Evolutionary conservation across 2,888 invertebrate genomes (phyloP).

Genomic region (Amphimallon solstitiale): DNA sequence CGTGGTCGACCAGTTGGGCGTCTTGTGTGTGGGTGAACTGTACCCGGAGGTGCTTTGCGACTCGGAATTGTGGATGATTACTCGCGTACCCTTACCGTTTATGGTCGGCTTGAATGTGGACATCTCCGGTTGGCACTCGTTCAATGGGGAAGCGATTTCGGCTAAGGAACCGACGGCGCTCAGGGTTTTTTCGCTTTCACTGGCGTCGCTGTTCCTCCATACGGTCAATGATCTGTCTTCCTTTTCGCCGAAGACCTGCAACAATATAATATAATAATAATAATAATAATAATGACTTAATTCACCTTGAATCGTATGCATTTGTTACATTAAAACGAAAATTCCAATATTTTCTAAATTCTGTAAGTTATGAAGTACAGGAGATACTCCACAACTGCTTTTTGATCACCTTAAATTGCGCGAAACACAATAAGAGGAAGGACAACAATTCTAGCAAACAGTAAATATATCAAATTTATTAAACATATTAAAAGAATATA

Average conservation of each 20-base stretch:
- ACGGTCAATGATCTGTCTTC: conserved; percentile 55
- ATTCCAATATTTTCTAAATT: too few species aligned
- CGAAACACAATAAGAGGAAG: too few species aligned
- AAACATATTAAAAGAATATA: too few species aligned
- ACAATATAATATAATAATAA: too few species aligned
- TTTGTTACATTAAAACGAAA: too few species aligned
- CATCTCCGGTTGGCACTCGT: conserved; percentile 55
- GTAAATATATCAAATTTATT: too few species aligned
- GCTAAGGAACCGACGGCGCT: conserved; percentile 62
- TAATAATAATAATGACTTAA: too few species aligned
- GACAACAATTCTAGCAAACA: too few species aligned
- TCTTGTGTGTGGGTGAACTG: conserved; percentile 63
- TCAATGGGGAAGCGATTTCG: conserved; percentile 58
- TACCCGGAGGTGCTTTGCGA: conserved; percentile 66
- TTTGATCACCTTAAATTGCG: too few species aligned
- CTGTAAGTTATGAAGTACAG: too few species aligned
- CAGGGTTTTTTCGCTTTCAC: conserved; percentile 61
- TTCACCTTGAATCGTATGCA: too few species aligned
- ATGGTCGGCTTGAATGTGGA: conserved; percentile 55
- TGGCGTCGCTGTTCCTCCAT: conserved; percentile 59
- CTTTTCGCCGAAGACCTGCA: conserved; percentile 45
- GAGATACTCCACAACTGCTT: too few species aligned
- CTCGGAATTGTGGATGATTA: conserved; percentile 60
- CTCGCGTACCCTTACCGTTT: conserved; percentile 59
- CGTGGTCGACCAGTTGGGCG: conserved; percentile 62